Evolutionary conservation across 2,113 vertebrate genomes (phyloP).

Genomic region (Nannobrachium achirus): DNA sequence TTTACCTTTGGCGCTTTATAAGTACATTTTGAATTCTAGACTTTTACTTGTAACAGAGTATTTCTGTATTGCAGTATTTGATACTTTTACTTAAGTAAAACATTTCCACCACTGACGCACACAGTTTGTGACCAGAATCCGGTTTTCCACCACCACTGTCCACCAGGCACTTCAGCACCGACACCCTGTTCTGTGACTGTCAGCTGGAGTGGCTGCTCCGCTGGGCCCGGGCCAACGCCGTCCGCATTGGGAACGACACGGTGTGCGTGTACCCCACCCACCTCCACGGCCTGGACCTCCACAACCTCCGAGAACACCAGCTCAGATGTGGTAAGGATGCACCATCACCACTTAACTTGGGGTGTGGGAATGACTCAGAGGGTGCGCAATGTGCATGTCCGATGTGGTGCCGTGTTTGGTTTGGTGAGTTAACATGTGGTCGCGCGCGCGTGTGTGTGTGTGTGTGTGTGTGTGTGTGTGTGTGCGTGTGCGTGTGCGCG

Average conservation of each 20-base stretch:
- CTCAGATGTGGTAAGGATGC: conserved; percentile 83
- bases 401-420: neutral
- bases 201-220: conserved; percentile 87
- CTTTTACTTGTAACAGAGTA: too few species aligned
- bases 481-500: too few species aligned
- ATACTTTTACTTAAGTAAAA: too few species aligned
- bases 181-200: conserved; percentile 91
- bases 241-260: conserved; percentile 85
- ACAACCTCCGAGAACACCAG: conserved; percentile 82
- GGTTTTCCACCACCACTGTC: conserved; percentile 28
- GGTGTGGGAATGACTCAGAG: neutral
- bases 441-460: neutral
- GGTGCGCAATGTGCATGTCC: too few species aligned
- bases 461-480: neutral
- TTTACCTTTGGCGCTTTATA: too few species aligned
- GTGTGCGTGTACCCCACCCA: conserved; percentile 82
- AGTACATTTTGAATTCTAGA: too few species aligned
- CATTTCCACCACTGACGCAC: neutral
- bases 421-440: neutral
- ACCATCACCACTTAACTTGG: too few species aligned
- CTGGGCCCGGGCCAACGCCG: conserved; percentile 81
- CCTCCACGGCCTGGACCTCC: conserved; percentile 83
- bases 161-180: conserved; percentile 84
- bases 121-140: neutral
- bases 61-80: too few species aligned